A percentile compares a stretch with the other conserved stretches of the same genome.
Evolutionary conservation across 2,888 invertebrate species (phyloP).

Genomic region (Cactoblastis cactorum): DNA sequence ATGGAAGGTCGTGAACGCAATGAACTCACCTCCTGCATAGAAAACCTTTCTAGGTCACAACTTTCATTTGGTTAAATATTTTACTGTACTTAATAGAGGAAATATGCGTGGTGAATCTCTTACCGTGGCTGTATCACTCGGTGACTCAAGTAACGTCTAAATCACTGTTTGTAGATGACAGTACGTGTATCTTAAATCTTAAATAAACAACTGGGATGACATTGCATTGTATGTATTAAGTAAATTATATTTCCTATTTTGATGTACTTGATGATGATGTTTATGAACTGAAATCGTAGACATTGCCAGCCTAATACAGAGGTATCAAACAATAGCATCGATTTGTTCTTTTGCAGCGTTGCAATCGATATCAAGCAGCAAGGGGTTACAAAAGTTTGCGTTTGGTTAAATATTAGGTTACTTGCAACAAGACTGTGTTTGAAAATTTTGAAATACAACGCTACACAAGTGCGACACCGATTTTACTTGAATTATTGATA

Average conservation of each 20-base stretch:
- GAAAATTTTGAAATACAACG: not conserved
- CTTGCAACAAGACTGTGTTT: not conserved
- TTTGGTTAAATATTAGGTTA: not conserved
- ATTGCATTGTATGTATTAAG: no score
- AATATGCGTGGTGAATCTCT: conserved; percentile 32
- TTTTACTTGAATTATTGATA: not conserved
- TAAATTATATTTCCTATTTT: no score
- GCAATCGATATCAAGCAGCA: not conserved
- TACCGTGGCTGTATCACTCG: conserved; percentile 32
- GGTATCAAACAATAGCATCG: no score
- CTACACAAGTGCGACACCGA: not conserved
- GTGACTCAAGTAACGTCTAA: conserved; percentile 27
- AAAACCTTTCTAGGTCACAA: conserved; percentile 7
- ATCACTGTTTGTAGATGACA: conserved; percentile 30
- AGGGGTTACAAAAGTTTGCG: not conserved
- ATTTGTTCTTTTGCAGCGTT: not conserved
- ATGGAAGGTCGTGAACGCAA: conserved; percentile 14
- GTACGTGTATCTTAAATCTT: conserved; percentile 24
- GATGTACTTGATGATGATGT: no score
- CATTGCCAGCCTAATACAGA: no score
- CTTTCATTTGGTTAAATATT: conserved; percentile 1
- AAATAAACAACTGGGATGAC: conserved; percentile 5
- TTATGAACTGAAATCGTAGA: no score
- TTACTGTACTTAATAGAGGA: conserved; percentile 29
- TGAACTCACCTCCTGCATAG: not conserved